Evolutionary conservation across 2,113 vertebrate species (phyloP).

Genomic region (Rhadina sibilatrix): DNA sequence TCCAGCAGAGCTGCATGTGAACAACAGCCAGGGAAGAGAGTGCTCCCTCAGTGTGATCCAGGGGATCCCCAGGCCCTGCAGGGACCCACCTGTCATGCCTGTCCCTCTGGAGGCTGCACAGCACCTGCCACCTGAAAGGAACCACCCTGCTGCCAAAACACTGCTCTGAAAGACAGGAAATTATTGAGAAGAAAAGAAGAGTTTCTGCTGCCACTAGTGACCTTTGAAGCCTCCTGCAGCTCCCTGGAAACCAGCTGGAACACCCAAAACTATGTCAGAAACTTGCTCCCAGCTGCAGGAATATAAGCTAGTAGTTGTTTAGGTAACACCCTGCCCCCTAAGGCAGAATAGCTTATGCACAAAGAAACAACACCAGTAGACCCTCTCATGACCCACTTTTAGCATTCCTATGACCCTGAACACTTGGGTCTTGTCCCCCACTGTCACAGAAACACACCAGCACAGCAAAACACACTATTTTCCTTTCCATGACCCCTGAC

Average conservation of each 20-base stretch:
- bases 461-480: background rate
- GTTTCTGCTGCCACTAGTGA: background rate
- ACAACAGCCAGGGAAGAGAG: background rate
- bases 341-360: background rate
- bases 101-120: background rate
- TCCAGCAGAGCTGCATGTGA: rapidly evolving
- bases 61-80: background rate
- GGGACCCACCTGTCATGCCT: background rate
- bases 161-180: background rate
- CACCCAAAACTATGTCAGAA: background rate
- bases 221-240: background rate
- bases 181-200: background rate
- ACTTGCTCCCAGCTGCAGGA: background rate
- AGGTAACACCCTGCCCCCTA: background rate
- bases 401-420: background rate
- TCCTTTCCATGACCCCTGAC: background rate
- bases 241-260: background rate
- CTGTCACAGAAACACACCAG: background rate
- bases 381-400: background rate
- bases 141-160: background rate
- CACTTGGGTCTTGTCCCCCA: background rate
- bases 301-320: background rate
- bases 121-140: background rate
- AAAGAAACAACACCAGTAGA: background rate
- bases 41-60: background rate